Percentiles rank a stretch among this genome's conserved stretches.
These are phyloP conservation scores for Drosophila parvula DNA, from an alignment of 1,140 invertebrate genomes.

Conservation along the genomic window DNA sequence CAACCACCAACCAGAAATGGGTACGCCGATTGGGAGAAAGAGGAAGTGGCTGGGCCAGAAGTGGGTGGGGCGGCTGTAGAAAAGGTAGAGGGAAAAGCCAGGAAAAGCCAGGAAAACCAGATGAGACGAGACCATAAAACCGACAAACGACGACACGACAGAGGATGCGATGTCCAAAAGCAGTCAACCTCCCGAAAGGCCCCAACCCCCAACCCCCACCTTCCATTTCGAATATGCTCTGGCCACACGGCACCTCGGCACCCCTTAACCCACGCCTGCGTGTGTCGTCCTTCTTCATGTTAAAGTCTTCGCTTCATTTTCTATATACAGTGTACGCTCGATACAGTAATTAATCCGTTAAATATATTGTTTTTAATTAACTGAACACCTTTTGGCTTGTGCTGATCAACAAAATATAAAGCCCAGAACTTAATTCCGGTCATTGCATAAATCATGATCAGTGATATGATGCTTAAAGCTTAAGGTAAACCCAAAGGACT, in stretches of 20 bases:
- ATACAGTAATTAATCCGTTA: background rate
- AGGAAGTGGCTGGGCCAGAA: background rate
- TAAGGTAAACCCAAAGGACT: no score
- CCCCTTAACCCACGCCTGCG: constrained; percentile 46
- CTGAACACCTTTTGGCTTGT: background rate
- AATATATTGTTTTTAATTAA: background rate
- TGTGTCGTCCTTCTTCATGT: constrained; percentile 28
- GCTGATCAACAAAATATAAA: background rate
- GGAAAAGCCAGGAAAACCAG: constrained; percentile 26
- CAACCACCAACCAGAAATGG: constrained; percentile 6
- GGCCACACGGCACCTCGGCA: background rate
- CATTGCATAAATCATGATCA: no score
- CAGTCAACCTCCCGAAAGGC: constrained; percentile 16
- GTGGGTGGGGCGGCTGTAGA: background rate
- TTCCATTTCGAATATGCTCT: constrained; percentile 3
- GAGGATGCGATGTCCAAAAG: constrained; percentile 42
- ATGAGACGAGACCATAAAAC: constrained; percentile 51
- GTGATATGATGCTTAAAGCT: no score
- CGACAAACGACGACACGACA: constrained; percentile 45
- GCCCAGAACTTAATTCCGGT: no score
- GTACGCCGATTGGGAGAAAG: background rate
- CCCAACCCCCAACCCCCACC: background rate
- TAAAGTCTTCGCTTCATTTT: constrained; percentile 9
- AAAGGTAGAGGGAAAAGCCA: constrained; percentile 1
- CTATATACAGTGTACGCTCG: background rate